Evolutionary conservation across 2,113 vertebrate species (phyloP), one percentile per base, ranked within the genome.

Genomic region (Panurus biarmicus): DNA sequence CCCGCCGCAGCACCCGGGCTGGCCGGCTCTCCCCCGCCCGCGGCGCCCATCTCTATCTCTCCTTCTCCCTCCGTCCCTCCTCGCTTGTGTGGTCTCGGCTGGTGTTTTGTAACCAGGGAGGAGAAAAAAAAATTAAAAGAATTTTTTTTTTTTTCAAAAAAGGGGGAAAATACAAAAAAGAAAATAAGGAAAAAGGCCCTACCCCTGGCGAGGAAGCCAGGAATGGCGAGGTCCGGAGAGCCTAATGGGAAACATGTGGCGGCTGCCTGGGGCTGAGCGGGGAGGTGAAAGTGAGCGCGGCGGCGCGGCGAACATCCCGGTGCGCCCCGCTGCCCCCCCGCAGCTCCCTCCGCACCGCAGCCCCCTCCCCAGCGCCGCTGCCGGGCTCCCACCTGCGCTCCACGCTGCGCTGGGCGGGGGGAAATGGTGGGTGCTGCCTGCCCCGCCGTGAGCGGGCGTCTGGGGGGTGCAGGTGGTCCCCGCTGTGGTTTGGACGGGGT

Each of bases 201-300:
- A 80, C 85, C 91, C 94, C 97, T 95, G 95, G 89, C 77, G 60
- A 88, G 82, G 57, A 66, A 95, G 80, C 93, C 92, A 83, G 95
- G 95, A 92, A 93, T 69, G 88, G 89, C 45, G 79, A 91, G 56
- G 89, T 87, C 96, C 96, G 65, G 93, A 87, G 89, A 84, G 82
- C 79, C 95, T 98, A 98, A 98, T 98, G 97, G 91, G 96, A 98
- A 97, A 97, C 98, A 98, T 98, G 98, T 98, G 98, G 95, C 36
- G 38, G 72, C 75, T 86, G 95, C 92, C 90, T 90, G 94, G 94
- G 97, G 97, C 92, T 97, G 95, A 96, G 96, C 97, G 83, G 89
- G 97, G 95, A 97, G 97, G 98, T 97, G 98, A 98, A 97, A 97
- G 97, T 96, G 96, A 90, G 83, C 56, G 56, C 45, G 24, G 66